Conservation (phyloP, 2,797 vertebrate genomes). For the Huso huso region DNA sequence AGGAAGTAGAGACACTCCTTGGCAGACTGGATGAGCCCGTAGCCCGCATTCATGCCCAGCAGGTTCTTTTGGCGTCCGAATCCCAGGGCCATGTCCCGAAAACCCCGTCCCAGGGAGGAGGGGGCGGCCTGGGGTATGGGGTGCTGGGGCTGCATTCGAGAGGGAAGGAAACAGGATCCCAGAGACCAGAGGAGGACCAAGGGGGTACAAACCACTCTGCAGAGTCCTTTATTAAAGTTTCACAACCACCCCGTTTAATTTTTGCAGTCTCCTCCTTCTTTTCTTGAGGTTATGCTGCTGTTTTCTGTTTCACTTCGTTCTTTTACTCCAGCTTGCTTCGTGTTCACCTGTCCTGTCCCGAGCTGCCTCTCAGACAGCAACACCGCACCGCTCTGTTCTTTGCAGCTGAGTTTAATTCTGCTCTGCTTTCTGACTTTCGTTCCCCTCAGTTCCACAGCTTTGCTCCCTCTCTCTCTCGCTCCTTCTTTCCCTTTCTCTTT, state of each 20-base stretch:
- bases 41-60: constrained; percentile 53
- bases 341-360: not conserved
- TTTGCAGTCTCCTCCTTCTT: not conserved
- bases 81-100: constrained; percentile 49
- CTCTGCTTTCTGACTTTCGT: not conserved
- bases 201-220: not conserved
- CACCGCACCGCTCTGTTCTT: not conserved
- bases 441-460: not conserved
- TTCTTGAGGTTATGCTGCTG: not conserved
- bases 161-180: constrained; percentile 13
- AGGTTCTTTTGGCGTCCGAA: constrained; percentile 48
- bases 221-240: not conserved
- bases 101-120: constrained; percentile 50
- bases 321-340: not conserved
- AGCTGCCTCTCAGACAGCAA: too few relatives aligned
- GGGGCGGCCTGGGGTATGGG: constrained; percentile 61
- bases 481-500: not conserved
- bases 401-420: not conserved
- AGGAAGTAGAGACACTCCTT: constrained; percentile 74
- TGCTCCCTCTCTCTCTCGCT: constrained; percentile 1
- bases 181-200: constrained; percentile 1
- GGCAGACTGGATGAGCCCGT: constrained; percentile 58
- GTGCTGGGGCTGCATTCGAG: constrained; percentile 49
- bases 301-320: not conserved
- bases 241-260: not conserved